Base-by-base conservation (phyloP, 2,113 vertebrate species). In the Calypte anna region DNA sequence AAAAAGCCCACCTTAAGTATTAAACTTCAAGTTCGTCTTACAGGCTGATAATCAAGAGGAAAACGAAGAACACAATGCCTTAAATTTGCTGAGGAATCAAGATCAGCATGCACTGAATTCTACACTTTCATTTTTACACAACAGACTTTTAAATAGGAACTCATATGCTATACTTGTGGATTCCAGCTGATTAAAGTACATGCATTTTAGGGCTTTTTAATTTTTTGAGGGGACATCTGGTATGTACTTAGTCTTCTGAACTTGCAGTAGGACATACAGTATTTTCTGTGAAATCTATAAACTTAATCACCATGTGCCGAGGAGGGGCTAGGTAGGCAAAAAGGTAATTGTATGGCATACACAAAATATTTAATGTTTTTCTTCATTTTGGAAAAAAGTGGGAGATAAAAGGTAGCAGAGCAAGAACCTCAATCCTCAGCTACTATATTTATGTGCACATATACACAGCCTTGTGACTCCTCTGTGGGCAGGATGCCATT, bases 391-490 rank as follows among this genome's bases (percentile, higher is more conserved):
- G 40, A 57, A 68, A 54, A 69, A 80, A 12, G 2, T 2, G 28
- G 18, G 40, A 86, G 25, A 61, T 33, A 63, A 8, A 51, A 62
- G 17, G 11, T 30, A 86, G 62, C 36, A 67, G 57, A 93, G 30
- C 15, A 70, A 74, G 48, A 55, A 57, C 31, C 21, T 73, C 46
- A 17, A 43, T 70, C 28, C 75, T 76, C 76, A 83, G 73, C 53
- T 93, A 17, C 92, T 96, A 64, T 90, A 92, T 92, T 96, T 96
- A 81, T 43, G 30, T 36, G 73, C 64, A 69, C 7, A 30, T 54
- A 93, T 63, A 88, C 77, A 79, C 24, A 94, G 80, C 50, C 91
- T 72, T 86, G 73, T 94, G 94, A 93, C 80, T 82, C 15, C 12
- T 28, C 16, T 30, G 30, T 0, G 4, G 95, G 92, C 95, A 84